Base-by-base conservation (phyloP, 2,888 invertebrate genomes). In the Liopterus haemorrhoidalis region DNA sequence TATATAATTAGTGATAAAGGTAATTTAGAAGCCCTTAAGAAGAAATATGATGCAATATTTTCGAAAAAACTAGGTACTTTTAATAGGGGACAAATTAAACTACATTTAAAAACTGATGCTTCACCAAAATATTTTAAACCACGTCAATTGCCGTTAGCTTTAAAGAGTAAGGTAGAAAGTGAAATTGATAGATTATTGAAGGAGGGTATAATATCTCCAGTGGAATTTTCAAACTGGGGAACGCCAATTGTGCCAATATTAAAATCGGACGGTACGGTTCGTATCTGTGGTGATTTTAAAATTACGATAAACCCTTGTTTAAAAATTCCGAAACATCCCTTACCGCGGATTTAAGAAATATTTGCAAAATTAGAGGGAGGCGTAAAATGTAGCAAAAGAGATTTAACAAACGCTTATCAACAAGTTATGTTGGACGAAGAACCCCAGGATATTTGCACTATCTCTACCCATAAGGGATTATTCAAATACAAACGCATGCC, bases 231-330 rank as follows among this genome's bases (percentile, higher is more conserved):
- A 4, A 20, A 35, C 3, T 35, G 35, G 35, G 35, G 19, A 12
- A 30, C 35, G 20, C 16, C 39, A 30, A 45, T 45, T 21, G 38
- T 45, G 11, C 45, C 45, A 15, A 30, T 42, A n/a, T 16, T 47
- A 12, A 47, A 47, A 20, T 37, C 18, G 3, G 12, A 32, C 14
- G 40, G 41, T 12, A 22, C 16, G 1, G 20, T 46, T 1, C 15
- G 41, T 11, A 40, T 41, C 24, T 28, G 31, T 12, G 46, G 40
- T 5, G 41, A 46, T 19, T 46, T 25, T 24, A 24, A 33, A 1
- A 19, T 46, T n/a, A 33, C 46, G 4, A 11, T 46, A 8, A 46
- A 46, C 16, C 33, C 40, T 8, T 11, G 24, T 12, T n/a, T 46
- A 4, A 19, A 24, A 6, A 45, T 45, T 21, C 25, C 22, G 2